Evolutionary conservation across 30 jellyfish, hydroid and myxozoan species (phyloP), one percentile per base, ranked within the genome.

Genomic region (Pseudorhiza aurosa): DNA sequence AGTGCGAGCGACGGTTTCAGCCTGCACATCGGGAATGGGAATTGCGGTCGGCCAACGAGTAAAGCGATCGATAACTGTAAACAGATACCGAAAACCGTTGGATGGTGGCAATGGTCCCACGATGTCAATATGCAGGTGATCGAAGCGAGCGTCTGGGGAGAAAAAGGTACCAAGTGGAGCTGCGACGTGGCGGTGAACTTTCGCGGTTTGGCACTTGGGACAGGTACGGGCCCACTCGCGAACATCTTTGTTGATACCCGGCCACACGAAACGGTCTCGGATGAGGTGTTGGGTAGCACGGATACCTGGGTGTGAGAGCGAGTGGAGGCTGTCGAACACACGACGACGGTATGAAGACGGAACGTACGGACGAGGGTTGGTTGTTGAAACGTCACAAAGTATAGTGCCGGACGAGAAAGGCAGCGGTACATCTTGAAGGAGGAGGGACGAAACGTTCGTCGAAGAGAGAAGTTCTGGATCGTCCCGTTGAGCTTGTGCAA

Each of bases 21-120:
- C 95, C 22, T 91, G 35, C 10, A 57, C 56, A 30, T 71, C 59
- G 15, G 44, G 11, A 8, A 82, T 32, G 18, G 91, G 82, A 25
- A 60, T 56, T 5, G 88, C 89, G 72, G 72, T 85, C 0, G 84
- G 95, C 94, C 88, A 82, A 25, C 94, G 60, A 2, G 74, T 83
- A 35, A 55, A 83, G 8, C 88, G 90, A 76, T 83, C 82, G 39
- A 53, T 70, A 42, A 59, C n/a, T 24, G 95, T 71, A 0, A 55
- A 75, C 4, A 70, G 75, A 49, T 83, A 62, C 18, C 42, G 22
- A n/a, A 9, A 51, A 35, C 69, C 68, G n/a, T 24, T 6, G 24
- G 88, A 68, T 5, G 76, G 64, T 4, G 91, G 86, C 4, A 60
- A 36, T 4, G 85, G 88, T n/a, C n/a, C n/a, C n/a, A n/a, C n/a